A percentile compares a stretch with the other conserved stretches of the same genome.
Evolutionary conservation across 2,113 vertebrate species (phyloP).

Genomic region (Tachysurus fulvidraco): DNA sequence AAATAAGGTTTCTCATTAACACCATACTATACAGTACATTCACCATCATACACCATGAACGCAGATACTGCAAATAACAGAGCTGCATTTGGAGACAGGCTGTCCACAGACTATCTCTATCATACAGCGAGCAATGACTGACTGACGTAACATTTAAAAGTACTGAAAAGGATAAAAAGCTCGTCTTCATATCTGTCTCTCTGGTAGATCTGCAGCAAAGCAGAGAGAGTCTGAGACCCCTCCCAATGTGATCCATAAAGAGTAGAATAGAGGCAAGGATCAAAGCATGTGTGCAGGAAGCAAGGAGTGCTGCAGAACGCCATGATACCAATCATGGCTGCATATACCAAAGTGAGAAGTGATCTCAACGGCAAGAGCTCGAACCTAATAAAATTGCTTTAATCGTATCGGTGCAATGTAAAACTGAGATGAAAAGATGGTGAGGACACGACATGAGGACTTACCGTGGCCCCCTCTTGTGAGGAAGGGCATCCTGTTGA

Average conservation of each 20-base stretch:
- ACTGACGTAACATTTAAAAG: slow-evolving; percentile 27
- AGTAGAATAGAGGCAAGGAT: slow-evolving; percentile 27
- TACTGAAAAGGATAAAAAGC: background rate
- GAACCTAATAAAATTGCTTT: background rate
- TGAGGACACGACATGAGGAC: slow-evolving; percentile 54
- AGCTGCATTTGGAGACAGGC: slow-evolving; percentile 26
- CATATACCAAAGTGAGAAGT: slow-evolving; percentile 10
- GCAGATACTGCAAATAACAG: slow-evolving; percentile 22
- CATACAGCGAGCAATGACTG: slow-evolving; percentile 23
- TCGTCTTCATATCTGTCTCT: slow-evolving; percentile 1
- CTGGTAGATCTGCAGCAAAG: slow-evolving; percentile 43
- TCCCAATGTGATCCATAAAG: slow-evolving; percentile 44
- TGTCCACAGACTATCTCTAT: slow-evolving; percentile 20
- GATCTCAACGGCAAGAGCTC: slow-evolving; percentile 5
- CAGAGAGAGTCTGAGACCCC: slow-evolving; percentile 34
- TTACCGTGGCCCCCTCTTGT: slow-evolving; percentile 91
- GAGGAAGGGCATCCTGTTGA: slow-evolving; percentile 94
- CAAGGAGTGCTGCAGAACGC: slow-evolving; percentile 27
- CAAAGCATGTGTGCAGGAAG: slow-evolving; percentile 35
- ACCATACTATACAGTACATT: background rate
- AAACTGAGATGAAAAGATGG: slow-evolving; percentile 4
- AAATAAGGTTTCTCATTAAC: background rate
- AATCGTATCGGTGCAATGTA: slow-evolving; percentile 13
- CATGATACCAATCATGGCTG: background rate
- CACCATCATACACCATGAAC: slow-evolving; percentile 11